Percentiles rank a stretch among this genome's conserved stretches.
Conservation (phyloP, 2,888 invertebrate genomes). For the Molorchus minor region DNA sequence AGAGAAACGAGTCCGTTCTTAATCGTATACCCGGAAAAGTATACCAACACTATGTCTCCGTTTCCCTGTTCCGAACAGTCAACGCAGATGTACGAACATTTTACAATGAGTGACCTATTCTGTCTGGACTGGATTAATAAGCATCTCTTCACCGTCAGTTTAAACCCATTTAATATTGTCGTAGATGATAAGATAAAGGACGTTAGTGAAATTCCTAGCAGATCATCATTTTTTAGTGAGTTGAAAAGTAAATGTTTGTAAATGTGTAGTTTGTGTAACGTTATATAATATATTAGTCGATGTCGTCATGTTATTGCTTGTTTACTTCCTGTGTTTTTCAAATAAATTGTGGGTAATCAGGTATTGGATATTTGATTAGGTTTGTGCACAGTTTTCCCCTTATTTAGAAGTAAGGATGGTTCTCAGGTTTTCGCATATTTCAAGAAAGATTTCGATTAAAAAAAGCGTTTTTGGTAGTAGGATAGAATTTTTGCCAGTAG, state of each 20-base stretch:
- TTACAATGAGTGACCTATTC: constrained; percentile 50
- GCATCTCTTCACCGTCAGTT: constrained; percentile 49
- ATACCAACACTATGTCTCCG: constrained; percentile 21
- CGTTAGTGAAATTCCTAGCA: constrained; percentile 45
- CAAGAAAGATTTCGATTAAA: too few species aligned
- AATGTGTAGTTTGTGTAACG: background rate
- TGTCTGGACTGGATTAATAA: constrained; percentile 54
- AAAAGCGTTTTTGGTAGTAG: too few species aligned
- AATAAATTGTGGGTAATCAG: constrained; percentile 1
- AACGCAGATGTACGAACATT: constrained; percentile 52
- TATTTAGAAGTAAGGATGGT: too few species aligned
- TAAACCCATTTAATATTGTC: constrained; percentile 49
- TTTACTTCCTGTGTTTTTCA: too few species aligned
- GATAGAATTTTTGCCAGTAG: too few species aligned
- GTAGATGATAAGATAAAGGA: constrained; percentile 50
- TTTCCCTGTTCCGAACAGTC: constrained; percentile 23
- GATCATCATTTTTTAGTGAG: constrained; percentile 41
- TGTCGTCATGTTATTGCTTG: too few species aligned
- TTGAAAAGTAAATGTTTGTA: background rate
- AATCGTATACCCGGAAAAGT: constrained; percentile 4
- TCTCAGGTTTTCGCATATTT: too few species aligned
- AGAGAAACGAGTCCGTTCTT: constrained; percentile 15
- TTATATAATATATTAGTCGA: too few species aligned
- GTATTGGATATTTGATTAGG: too few species aligned
- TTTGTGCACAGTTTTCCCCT: too few species aligned